phyloP scores from a whole-genome alignment of 2,888 invertebrate genomes.

The Pseudolycoriella hygida region DNA sequence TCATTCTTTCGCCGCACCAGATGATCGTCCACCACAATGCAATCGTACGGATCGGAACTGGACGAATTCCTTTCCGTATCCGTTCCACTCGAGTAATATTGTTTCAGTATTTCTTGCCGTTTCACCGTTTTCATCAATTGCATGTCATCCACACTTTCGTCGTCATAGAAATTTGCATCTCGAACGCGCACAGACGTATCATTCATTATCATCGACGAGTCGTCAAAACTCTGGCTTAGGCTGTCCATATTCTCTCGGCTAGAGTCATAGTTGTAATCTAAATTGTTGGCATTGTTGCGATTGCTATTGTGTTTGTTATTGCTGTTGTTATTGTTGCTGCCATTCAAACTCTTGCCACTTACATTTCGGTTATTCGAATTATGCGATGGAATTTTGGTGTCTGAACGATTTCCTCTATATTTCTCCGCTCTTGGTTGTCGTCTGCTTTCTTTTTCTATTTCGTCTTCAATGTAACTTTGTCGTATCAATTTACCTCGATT shows the following conservation, averaged over 20 bases:
- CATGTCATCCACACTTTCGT: conserved; percentile 41
- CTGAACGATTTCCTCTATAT: conserved; percentile 10
- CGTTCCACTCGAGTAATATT: conserved; percentile 42
- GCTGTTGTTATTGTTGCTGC: conserved; percentile 21
- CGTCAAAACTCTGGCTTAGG: conserved; percentile 17
- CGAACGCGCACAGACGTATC: conserved; percentile 6
- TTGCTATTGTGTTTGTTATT: conserved; percentile 23
- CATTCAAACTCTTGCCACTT: conserved; percentile 20
- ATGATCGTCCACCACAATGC: conserved; percentile 72
- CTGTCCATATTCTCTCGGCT: conserved; percentile 5
- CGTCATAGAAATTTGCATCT: conserved; percentile 48
- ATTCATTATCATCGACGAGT: conserved; percentile 20
- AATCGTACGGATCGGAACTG: conserved; percentile 59
- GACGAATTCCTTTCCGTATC: conserved; percentile 48
- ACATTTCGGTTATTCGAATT: background rate
- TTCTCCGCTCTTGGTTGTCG: conserved; percentile 11
- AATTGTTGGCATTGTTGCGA: conserved; percentile 10
- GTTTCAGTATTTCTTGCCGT: conserved; percentile 52
- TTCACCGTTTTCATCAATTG: conserved; percentile 50
- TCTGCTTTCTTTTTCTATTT: conserved; percentile 2
- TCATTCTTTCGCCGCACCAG: conserved; percentile 20
- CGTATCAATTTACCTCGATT: conserved; percentile 6
- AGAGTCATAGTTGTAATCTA: conserved; percentile 9
- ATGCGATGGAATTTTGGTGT: conserved; percentile 20
- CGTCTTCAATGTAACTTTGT: conserved; percentile 6